phyloP scores from a whole-genome alignment of 2,888 invertebrate species.

The Cantharis flavilabris region DNA sequence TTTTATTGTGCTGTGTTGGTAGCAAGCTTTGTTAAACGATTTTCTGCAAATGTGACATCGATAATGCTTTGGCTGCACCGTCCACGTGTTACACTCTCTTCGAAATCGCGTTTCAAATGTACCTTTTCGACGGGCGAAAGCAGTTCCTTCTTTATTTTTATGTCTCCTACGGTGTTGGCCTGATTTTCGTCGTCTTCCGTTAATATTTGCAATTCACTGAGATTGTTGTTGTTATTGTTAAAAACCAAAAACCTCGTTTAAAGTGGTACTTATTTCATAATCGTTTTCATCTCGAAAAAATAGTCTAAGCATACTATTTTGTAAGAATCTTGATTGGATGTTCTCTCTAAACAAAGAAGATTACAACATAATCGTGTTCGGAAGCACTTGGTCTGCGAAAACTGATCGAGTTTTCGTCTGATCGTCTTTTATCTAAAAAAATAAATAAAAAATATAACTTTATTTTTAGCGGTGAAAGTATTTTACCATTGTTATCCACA shows the following conservation, averaged over 20 bases:
- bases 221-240: slow-evolving; percentile 34
- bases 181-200: slow-evolving; percentile 37
- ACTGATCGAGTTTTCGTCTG: no score
- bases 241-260: slow-evolving; percentile 33
- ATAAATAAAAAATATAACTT: no score
- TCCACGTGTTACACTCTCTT: slow-evolving; percentile 47
- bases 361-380: no score
- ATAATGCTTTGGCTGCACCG: slow-evolving; percentile 40
- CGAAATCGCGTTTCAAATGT: slow-evolving; percentile 49
- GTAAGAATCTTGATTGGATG: no score
- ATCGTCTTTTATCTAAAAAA: no score
- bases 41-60: slow-evolving; percentile 75
- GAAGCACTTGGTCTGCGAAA: no score
- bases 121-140: slow-evolving; percentile 48
- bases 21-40: slow-evolving; percentile 83
- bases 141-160: slow-evolving; percentile 39
- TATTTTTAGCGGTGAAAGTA: no score
- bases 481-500: no score
- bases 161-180: slow-evolving; percentile 54
- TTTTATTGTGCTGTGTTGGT: slow-evolving; percentile 88
- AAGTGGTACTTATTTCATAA: slow-evolving; percentile 55
- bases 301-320: no score
- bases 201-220: slow-evolving; percentile 29
- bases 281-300: slow-evolving; percentile 37
- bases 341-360: no score